These are phyloP conservation scores for Heliconius nattereri DNA, from an alignment of 1,140 invertebrate genomes.

Conservation along the genomic window DNA sequence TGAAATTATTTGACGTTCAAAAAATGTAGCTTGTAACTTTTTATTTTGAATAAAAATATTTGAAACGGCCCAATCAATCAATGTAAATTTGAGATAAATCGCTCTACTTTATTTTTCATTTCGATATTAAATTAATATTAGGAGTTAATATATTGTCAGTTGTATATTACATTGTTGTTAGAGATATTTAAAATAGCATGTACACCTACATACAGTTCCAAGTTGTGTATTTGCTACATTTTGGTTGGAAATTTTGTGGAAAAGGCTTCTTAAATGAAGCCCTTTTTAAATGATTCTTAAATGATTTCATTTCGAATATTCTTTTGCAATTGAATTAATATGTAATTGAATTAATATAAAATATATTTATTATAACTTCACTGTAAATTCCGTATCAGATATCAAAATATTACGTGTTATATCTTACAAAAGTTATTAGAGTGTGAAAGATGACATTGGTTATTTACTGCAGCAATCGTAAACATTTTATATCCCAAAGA, in stretches of 20 bases:
- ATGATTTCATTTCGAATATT: no score
- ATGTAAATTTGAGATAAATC: neutral
- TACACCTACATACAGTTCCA: neutral
- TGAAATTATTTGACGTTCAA: no score
- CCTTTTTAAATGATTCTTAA: no score
- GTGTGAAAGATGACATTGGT: neutral
- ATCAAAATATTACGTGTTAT: neutral
- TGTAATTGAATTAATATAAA: neutral
- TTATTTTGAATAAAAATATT: no score
- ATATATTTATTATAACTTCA: neutral
- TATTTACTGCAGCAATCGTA: conserved; percentile 10
- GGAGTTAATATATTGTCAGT: no score
- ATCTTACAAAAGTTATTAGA: neutral
- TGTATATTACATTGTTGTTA: no score
- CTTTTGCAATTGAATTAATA: no score
- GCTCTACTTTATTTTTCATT: neutral
- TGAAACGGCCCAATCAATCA: neutral
- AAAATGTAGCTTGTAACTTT: no score
- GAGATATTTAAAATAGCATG: no score
- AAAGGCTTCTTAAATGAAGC: no score
- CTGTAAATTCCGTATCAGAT: neutral
- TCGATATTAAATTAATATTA: neutral
- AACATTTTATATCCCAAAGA: conserved; percentile 4
- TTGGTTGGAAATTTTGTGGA: neutral
- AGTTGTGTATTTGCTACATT: neutral